Percentiles rank a stretch among this genome's conserved stretches.
Evolutionary conservation across 2,888 invertebrate genomes (phyloP).

Genomic region (Sthenelais limicola): DNA sequence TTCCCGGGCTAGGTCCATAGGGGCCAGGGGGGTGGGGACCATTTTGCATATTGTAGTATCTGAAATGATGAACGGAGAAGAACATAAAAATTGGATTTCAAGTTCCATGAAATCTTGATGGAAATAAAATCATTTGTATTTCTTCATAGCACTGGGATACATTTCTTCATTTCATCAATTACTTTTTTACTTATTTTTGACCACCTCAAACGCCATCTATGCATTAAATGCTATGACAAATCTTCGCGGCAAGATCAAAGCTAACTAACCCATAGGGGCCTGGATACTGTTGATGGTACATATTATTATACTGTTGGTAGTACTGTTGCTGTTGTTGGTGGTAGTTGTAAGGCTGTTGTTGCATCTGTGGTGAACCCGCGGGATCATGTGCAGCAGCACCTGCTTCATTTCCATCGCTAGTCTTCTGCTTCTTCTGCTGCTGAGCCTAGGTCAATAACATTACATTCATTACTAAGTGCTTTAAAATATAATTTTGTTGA

Average conservation of each 20-base stretch:
- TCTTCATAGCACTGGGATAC: too few species aligned
- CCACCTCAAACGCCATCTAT: too few species aligned
- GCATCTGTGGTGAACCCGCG: background rate
- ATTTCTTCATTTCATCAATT: too few species aligned
- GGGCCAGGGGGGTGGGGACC: conserved; percentile 15
- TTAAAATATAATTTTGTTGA: too few species aligned
- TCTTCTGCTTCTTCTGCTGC: background rate
- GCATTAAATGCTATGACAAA: too few species aligned
- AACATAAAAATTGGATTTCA: too few species aligned
- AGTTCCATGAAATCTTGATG: too few species aligned
- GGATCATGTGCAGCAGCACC: background rate
- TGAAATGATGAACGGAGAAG: background rate
- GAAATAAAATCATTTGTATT: too few species aligned
- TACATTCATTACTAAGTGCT: too few species aligned
- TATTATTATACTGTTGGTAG: conserved; percentile 8
- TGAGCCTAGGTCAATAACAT: background rate
- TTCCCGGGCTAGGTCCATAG: conserved; percentile 23
- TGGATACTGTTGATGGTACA: conserved; percentile 30
- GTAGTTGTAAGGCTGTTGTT: background rate
- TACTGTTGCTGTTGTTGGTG: conserved; percentile 9
- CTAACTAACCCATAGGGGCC: conserved; percentile 14
- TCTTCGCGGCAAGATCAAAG: too few species aligned
- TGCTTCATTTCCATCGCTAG: background rate
- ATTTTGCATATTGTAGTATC: conserved; percentile 22
- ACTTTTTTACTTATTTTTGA: too few species aligned